phyloP scores from a whole-genome alignment of 2,113 vertebrate species.

The sheep (Ovis aries) region ARS-UI_Ramb_v3.0 NC_056073.1:11656501-11657000 shows the following conservation, averaged over 20 bases:
- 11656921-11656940: background rate
- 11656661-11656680: background rate
- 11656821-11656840: background rate
- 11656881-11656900: background rate
- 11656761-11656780: slow-evolving; percentile 21
- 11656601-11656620: background rate
- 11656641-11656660: background rate
- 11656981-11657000: background rate
- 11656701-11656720: background rate
- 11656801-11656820: background rate
- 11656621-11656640: background rate
- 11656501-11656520: background rate
- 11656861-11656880: background rate
- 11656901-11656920: background rate
- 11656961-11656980: background rate
- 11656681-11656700: background rate
- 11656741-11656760: background rate
- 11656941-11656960: background rate
- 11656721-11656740: background rate
- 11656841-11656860: rapidly evolving
- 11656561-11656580: background rate
- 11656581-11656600: background rate
- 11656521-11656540: background rate
- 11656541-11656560: background rate
- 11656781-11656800: background rate